phyloP scores from a whole-genome alignment of 1,140 invertebrate species.

The Drosophila orena region DNA sequence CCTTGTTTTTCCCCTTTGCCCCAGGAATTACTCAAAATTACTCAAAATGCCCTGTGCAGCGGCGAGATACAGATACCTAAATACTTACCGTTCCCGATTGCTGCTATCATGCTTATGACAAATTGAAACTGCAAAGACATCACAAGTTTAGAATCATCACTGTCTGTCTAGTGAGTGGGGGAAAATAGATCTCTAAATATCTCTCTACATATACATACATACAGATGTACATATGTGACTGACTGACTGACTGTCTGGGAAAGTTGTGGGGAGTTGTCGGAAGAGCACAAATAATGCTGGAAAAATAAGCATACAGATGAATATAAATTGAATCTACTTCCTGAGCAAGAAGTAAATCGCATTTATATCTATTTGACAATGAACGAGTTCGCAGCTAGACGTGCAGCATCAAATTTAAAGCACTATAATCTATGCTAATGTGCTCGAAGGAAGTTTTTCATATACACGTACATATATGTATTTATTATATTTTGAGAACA shows the following conservation, averaged over 20 bases:
- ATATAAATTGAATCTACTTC: constrained; percentile 70
- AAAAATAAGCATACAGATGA: constrained; percentile 62
- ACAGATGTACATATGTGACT: not conserved
- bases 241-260: not conserved
- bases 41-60: too few relatives aligned
- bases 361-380: constrained; percentile 76
- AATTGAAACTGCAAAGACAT: constrained; percentile 67
- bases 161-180: constrained; percentile 30
- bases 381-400: constrained; percentile 18
- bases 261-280: constrained; percentile 4
- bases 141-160: constrained; percentile 57
- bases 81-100: not conserved
- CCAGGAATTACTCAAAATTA: not conserved
- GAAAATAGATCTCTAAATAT: not conserved
- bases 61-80: too few relatives aligned
- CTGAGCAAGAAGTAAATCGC: constrained; percentile 44
- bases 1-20: too few relatives aligned
- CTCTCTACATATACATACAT: too few relatives aligned
- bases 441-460: not conserved
- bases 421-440: not conserved
- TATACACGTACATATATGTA: too few relatives aligned
- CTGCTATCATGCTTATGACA: constrained; percentile 39
- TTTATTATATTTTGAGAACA: too few relatives aligned
- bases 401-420: not conserved
- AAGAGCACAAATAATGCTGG: constrained; percentile 61